phyloP scores from a whole-genome alignment of 2,888 invertebrate species.

The Buathra laborator region DNA sequence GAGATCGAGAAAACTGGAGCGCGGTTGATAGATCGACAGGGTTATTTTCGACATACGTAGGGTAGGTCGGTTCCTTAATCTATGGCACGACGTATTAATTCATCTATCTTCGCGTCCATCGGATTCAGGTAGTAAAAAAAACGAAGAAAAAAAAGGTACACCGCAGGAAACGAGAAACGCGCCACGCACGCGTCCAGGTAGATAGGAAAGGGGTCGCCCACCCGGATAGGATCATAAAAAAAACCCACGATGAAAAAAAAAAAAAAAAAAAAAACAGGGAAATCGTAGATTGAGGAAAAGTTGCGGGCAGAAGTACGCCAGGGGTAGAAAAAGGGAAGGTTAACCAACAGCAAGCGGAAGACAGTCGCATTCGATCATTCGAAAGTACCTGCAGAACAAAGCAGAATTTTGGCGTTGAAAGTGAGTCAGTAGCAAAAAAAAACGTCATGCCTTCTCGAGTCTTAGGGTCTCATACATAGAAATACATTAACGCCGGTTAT shows the following conservation, averaged over 20 bases:
- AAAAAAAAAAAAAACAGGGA: conserved; percentile 20
- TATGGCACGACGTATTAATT: conserved; percentile 81
- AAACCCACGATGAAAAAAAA: conserved; percentile 54
- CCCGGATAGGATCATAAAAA: conserved; percentile 66
- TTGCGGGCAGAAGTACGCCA: conserved; percentile 1
- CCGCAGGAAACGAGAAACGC: conserved; percentile 70
- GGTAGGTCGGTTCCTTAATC: conserved; percentile 77
- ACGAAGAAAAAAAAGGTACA: conserved; percentile 64
- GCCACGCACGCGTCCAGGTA: conserved; percentile 83
- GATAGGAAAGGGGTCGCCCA: conserved; percentile 76
- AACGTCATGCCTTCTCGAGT: not conserved
- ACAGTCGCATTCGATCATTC: not conserved
- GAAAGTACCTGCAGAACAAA: conserved; percentile 4
- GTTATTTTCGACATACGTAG: conserved; percentile 66
- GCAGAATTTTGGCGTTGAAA: conserved; percentile 12
- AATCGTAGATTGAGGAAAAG: conserved; percentile 1
- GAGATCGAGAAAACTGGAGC: conserved; percentile 43
- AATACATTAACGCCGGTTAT: not conserved
- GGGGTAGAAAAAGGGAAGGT: not conserved
- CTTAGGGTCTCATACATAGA: not conserved
- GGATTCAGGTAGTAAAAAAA: conserved; percentile 75
- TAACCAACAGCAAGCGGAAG: not conserved
- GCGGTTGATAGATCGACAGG: conserved; percentile 65
- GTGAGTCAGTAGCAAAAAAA: conserved; percentile 3
- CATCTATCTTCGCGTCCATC: conserved; percentile 68